Evolutionary conservation across 92 coral and sea anemone species (phyloP), one percentile per base, ranked within the genome.

Genomic region (Porites divaricata): DNA sequence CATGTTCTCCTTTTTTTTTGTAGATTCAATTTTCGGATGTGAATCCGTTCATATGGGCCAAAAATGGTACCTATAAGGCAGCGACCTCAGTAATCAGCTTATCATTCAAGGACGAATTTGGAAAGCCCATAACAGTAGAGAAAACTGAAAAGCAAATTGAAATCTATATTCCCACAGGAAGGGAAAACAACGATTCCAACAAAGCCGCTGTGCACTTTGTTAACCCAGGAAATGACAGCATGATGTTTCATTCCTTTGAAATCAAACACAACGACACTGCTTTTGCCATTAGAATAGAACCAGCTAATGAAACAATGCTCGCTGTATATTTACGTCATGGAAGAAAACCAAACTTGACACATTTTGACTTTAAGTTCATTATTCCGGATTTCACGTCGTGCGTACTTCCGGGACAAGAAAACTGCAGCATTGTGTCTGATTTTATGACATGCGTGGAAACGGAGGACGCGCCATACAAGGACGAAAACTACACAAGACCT

Each of bases 341-440:
- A 0, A 66, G 35, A 41, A 78, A 94, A 52, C 95, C 93, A 12
- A 85, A 90, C 45, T 76, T 71, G 54, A 81, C 85, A 19, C 24
- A 70, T 10, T 90, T 80, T 70, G 97, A 93, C 70, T 76, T 63
- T 22, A 63, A 58, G 17, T 87, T 89, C 17, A 67, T 74, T 17
- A 57, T 91, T 76, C 97, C 97, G 8, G 92, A 93, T 71, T 88
- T 93, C 25, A 28, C 93, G 4, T 93, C 97, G 0, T 93, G 97
- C 25, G 81, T 93, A 2, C 93, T 90, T 5, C 87, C 90, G 1
- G 72, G 24, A 22, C 78, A 89, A 10, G 89, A 84, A 51, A 93
- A 88, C 79, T 93, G 97, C 80, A 93, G 84, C 17, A 70, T 82
- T 0, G 90, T 91, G 14, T 35, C 53, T 1, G 74, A 84, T 15